Base-by-base conservation (phyloP, 2,888 invertebrate genomes). In the Cybosia mesomella region DNA sequence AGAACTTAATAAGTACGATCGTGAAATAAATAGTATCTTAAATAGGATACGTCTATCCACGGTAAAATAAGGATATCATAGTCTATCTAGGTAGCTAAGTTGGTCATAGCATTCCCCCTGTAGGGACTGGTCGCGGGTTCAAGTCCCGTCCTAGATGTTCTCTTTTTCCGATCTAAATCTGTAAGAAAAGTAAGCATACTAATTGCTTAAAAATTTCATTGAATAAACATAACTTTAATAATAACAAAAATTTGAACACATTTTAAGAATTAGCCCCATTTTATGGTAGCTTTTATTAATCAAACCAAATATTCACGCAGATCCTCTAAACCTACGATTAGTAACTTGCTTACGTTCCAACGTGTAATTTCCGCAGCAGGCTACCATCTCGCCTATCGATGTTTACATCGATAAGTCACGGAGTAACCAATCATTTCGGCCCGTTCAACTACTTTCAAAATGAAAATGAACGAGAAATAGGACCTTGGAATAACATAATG, bases 371-470 rank as follows among this genome's bases (percentile, higher is more conserved):
- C 81, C 71, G 72, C 80, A 79, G 79, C 58, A 69, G 77, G 68
- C 75, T 70, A 71, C 77, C 82, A 85, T 85, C 83, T 82, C 67
- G 72, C 84, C 87, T 88, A 88, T 89, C 85, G 87, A 85, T 88
- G 87, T 86, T 87, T 85, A 85, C 87, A 79, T 80, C 87, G 83
- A 89, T 90, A 89, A 88, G 87, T 87, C 87, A 87, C 86, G 86
- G 79, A 80, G 72, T 70, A 79, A 81, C 83, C 79, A 73, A 80
- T 83, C 83, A 86, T 85, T 87, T 84, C 69, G 75, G 71, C 67
- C 59, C 61, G 63, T 72, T 74, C 74, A 68, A 73, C 66, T 68
- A 58, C 62, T 68, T 70, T 75, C 21, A 36, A 69, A 80, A 34
- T 32, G n/a, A 68, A 75, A 70, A 65, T 72, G n/a, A 28, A 57